A percentile compares a stretch with the other conserved stretches of the same genome.
Evolutionary conservation across 2,113 vertebrate species (phyloP).

Genomic region (Salvator merianae): DNA sequence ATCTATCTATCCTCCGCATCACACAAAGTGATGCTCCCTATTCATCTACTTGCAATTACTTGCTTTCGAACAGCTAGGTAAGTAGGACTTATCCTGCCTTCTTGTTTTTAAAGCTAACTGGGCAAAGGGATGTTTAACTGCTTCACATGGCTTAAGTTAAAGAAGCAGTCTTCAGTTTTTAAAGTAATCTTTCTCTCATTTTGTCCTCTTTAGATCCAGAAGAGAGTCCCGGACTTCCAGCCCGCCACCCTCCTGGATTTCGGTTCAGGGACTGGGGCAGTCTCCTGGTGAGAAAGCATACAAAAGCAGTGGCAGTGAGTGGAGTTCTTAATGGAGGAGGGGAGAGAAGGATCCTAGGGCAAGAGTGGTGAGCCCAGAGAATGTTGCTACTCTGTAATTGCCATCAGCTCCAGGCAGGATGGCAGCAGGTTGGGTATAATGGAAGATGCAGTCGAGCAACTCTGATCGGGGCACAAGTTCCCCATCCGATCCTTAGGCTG

Average conservation of each 20-base stretch:
- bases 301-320: background rate
- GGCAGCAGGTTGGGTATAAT: background rate
- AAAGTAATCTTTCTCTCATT: background rate
- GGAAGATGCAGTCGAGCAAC: background rate
- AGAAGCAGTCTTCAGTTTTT: background rate
- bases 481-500: too few species aligned
- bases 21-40: too few species aligned
- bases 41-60: too few species aligned
- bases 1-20: too few species aligned
- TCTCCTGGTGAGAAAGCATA: slow-evolving; percentile 77
- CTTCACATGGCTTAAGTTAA: too few species aligned
- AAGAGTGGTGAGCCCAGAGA: background rate
- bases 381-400: too few species aligned
- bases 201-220: slow-evolving; percentile 76
- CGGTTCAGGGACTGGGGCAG: slow-evolving; percentile 85
- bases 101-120: too few species aligned
- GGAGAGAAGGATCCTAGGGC: background rate
- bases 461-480: background rate
- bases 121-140: too few species aligned
- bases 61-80: too few species aligned
- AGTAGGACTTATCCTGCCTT: too few species aligned
- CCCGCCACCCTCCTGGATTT: slow-evolving; percentile 87
- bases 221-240: slow-evolving; percentile 76
- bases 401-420: background rate
- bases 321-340: background rate